These are phyloP conservation scores for Watsonalla binaria DNA, from an alignment of 2,888 invertebrate genomes.

Conservation along the genomic window DNA sequence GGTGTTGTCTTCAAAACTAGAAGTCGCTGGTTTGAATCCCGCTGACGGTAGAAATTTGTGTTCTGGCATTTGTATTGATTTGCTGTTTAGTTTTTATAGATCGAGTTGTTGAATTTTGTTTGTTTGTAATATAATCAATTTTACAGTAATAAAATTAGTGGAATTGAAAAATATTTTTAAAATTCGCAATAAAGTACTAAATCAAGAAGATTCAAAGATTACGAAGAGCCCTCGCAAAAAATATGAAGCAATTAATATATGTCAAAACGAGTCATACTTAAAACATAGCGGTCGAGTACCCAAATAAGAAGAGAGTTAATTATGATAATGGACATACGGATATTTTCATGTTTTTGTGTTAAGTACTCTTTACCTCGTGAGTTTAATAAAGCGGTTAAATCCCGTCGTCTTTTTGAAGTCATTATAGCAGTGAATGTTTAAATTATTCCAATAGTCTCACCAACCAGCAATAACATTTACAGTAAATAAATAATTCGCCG, in stretches of 20 bases:
- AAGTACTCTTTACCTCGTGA: slow-evolving; percentile 8
- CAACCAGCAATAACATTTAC: slow-evolving; percentile 31
- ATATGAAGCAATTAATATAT: slow-evolving; percentile 36
- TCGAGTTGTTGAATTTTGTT: too few relatives aligned
- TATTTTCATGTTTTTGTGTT: slow-evolving; percentile 31
- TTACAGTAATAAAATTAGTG: too few relatives aligned
- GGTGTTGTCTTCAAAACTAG: not conserved
- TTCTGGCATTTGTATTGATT: too few relatives aligned
- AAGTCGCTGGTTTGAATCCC: too few relatives aligned
- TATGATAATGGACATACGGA: slow-evolving; percentile 40
- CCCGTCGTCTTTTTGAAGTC: not conserved
- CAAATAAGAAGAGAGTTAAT: slow-evolving; percentile 39
- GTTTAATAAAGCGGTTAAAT: slow-evolving; percentile 41
- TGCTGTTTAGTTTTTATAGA: too few relatives aligned
- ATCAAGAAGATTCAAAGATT: too few relatives aligned
- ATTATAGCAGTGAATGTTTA: slow-evolving; percentile 21
- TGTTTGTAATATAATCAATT: too few relatives aligned
- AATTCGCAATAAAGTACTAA: too few relatives aligned
- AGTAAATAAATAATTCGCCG: slow-evolving; percentile 34
- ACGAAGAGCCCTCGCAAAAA: slow-evolving; percentile 1
- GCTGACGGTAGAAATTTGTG: too few relatives aligned
- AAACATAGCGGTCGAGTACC: slow-evolving; percentile 38
- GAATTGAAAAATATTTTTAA: too few relatives aligned
- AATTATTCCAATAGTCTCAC: slow-evolving; percentile 32
- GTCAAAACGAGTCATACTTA: slow-evolving; percentile 46